Conservation (phyloP, 2,113 vertebrate species). For the Apus apus region DNA sequence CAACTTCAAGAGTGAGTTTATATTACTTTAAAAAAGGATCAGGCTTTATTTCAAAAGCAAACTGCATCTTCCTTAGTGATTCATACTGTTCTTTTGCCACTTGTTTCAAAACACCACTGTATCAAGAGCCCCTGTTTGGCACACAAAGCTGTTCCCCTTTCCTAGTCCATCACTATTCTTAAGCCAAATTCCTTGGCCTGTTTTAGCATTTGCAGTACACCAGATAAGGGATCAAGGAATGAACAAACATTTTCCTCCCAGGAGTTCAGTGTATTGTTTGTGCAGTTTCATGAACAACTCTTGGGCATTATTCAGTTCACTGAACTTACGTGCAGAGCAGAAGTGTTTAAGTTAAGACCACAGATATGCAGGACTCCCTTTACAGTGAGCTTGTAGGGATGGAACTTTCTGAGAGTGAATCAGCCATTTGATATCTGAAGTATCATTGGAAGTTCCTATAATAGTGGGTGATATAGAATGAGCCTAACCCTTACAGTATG, state of each 20-base stretch:
- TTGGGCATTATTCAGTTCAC: neutral
- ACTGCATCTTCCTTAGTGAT: neutral
- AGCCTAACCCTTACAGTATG: neutral
- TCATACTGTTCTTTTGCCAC: neutral
- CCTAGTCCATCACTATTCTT: neutral
- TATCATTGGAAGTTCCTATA: neutral
- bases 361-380: neutral
- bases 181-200: neutral
- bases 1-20: neutral
- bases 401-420: neutral
- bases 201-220: neutral
- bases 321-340: neutral
- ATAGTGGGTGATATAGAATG: neutral
- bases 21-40: neutral
- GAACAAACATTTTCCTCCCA: neutral
- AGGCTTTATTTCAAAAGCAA: neutral
- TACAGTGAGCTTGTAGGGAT: neutral
- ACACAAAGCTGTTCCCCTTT: neutral
- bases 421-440: neutral
- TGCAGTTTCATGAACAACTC: neutral
- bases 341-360: neutral
- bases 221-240: neutral
- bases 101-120: neutral
- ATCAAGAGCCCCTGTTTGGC: neutral
- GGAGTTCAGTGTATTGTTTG: neutral